Evolutionary conservation across 2,888 invertebrate genomes (phyloP).

Genomic region (Salticus scenicus): DNA sequence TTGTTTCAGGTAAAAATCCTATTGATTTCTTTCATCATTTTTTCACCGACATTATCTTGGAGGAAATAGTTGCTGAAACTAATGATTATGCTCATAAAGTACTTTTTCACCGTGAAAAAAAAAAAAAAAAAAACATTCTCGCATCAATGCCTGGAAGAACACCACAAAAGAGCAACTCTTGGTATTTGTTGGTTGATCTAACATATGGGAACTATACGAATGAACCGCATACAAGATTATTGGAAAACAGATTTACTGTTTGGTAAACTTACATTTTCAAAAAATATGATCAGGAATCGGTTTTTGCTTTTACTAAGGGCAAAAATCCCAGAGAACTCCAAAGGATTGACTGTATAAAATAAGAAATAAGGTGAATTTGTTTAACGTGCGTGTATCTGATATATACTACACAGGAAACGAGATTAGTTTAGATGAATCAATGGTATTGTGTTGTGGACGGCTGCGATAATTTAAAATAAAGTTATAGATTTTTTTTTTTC

Average conservation of each 20-base stretch:
- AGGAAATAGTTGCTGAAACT: slow-evolving; percentile 25
- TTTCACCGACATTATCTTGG: slow-evolving; percentile 14
- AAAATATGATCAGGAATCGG: too few species aligned
- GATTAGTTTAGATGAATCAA: too few species aligned
- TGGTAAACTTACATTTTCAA: slow-evolving; percentile 10
- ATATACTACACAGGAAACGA: slow-evolving; percentile 33
- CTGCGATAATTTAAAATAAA: too few species aligned
- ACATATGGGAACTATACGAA: slow-evolving; percentile 35
- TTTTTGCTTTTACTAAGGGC: slow-evolving; percentile 29
- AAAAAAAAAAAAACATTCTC: too few species aligned
- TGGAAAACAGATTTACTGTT: slow-evolving; percentile 30
- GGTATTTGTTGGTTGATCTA: slow-evolving; percentile 34
- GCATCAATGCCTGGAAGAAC: too few species aligned
- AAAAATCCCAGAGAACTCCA: neutral
- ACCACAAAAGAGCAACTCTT: slow-evolving; percentile 26
- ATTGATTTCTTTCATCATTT: slow-evolving; percentile 13
- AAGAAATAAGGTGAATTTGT: slow-evolving; percentile 22
- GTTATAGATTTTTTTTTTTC: too few species aligned
- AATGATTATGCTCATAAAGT: too few species aligned
- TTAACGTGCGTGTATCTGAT: slow-evolving; percentile 9
- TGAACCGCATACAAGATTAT: slow-evolving; percentile 29
- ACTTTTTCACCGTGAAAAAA: too few species aligned
- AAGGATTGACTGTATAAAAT: too few species aligned
- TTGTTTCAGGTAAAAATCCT: slow-evolving; percentile 15
- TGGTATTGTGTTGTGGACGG: slow-evolving; percentile 74